Percentiles rank a stretch among this genome's conserved stretches.
Evolutionary conservation across 2,113 vertebrate genomes (phyloP).

Genomic region (Terrapene triunguis): DNA sequence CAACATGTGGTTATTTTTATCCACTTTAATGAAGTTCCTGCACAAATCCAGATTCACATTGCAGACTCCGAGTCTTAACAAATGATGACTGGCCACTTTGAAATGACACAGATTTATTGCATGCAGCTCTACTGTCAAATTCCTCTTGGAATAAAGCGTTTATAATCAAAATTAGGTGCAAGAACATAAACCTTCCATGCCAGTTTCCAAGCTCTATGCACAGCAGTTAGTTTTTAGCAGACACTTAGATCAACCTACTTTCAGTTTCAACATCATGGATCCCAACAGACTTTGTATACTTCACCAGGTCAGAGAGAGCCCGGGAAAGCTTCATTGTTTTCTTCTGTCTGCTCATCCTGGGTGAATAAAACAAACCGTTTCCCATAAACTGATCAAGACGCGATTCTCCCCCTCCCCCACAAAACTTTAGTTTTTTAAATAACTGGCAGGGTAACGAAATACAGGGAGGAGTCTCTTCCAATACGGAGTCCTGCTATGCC

Average conservation of each 20-base stretch:
- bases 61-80: neutral
- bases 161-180: neutral
- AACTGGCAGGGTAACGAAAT: neutral
- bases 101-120: neutral
- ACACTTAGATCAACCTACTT: conserved; percentile 80
- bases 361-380: neutral
- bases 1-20: neutral
- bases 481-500: neutral
- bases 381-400: neutral
- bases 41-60: neutral
- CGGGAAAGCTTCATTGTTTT: conserved; percentile 97
- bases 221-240: neutral
- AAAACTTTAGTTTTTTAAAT: neutral
- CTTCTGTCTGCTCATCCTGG: conserved; percentile 84
- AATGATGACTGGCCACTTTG: neutral
- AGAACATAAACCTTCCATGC: neutral
- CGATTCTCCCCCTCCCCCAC: neutral
- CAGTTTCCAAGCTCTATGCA: neutral
- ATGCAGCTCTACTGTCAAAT: neutral
- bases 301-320: conserved; percentile 96
- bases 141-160: neutral
- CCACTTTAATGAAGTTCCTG: neutral
- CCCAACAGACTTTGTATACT: conserved; percentile 95
- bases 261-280: conserved; percentile 90
- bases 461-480: neutral